Base-by-base conservation (phyloP, 2,888 invertebrate genomes). In the Azorinus chamasolen region DNA sequence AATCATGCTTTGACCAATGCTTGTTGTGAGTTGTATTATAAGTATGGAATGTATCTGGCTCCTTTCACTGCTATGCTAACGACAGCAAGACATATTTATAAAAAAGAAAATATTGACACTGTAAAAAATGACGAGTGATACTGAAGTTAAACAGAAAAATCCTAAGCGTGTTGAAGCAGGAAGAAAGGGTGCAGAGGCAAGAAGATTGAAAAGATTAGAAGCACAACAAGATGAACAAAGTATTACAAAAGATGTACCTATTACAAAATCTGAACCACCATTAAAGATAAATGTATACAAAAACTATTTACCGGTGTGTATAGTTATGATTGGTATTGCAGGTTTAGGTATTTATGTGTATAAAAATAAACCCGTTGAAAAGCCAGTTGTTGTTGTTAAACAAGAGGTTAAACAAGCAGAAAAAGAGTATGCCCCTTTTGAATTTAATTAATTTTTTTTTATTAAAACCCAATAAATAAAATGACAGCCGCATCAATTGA, bases 161-260 rank as follows among this genome's bases (percentile, higher is more conserved):
- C 58, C 58, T 37, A 64, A 64, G 58, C 41, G 71, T 32, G 71
- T 57, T 37, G 71, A 32, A n/a, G 71, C 63, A 45, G 71, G 53
- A 43, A 64, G 53, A 51, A 64, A 64, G 63, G 71, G 71, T 64
- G 64, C 53, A 43, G 64, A 64, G 64, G 64, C 51, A 51, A 64
- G 64, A 63, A 48, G 43, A n/a, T n/a, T n/a, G n/a, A n/a, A n/a
- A n/a, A n/a, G n/a, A n/a, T n/a, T n/a, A n/a, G n/a, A n/a, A n/a
- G n/a, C n/a, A n/a, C n/a, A n/a, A n/a, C n/a, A n/a, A n/a, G n/a
- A n/a, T n/a, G n/a, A n/a, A n/a, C n/a, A n/a, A 54, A n/a, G n/a
- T n/a, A n/a, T n/a, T n/a, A n/a, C n/a, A n/a, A n/a, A n/a, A n/a
- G n/a, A n/a, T n/a, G n/a, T n/a, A n/a, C n/a, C n/a, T n/a, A n/a